phyloP scores from a whole-genome alignment of 2,888 invertebrate species.

The Odontomyia ornata region DNA sequence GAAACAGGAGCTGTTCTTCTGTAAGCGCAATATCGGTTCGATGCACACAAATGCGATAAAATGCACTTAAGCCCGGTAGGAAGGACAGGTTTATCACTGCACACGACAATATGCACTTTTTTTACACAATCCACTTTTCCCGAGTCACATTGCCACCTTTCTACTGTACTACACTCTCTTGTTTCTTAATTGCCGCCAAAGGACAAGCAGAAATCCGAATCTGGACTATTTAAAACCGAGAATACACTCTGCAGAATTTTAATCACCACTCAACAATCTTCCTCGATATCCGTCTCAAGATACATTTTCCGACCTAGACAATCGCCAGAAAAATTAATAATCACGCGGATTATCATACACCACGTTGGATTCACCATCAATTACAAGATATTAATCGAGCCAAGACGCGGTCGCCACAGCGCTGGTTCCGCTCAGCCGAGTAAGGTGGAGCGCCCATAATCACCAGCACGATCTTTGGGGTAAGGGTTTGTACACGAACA shows the following conservation, averaged over 20 bases:
- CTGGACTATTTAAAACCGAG: neutral
- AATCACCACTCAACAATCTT: neutral
- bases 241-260: neutral
- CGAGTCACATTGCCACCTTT: neutral
- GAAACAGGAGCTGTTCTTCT: neutral
- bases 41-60: constrained; percentile 13
- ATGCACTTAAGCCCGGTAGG: neutral
- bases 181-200: neutral
- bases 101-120: constrained; percentile 5
- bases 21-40: constrained; percentile 8
- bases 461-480: neutral
- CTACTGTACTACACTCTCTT: neutral
- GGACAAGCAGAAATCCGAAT: neutral
- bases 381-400: neutral
- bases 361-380: neutral
- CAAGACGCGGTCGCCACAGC: neutral
- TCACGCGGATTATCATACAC: neutral
- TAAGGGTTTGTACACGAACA: neutral
- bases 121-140: no score
- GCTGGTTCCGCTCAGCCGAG: neutral
- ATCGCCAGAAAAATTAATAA: neutral
- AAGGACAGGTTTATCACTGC: constrained; percentile 27
- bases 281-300: no score
- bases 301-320: no score
- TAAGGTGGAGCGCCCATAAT: neutral